These are phyloP conservation scores for Saturnia japonica DNA, from an alignment of 2,888 invertebrate genomes.

Conservation along the genomic window DNA sequence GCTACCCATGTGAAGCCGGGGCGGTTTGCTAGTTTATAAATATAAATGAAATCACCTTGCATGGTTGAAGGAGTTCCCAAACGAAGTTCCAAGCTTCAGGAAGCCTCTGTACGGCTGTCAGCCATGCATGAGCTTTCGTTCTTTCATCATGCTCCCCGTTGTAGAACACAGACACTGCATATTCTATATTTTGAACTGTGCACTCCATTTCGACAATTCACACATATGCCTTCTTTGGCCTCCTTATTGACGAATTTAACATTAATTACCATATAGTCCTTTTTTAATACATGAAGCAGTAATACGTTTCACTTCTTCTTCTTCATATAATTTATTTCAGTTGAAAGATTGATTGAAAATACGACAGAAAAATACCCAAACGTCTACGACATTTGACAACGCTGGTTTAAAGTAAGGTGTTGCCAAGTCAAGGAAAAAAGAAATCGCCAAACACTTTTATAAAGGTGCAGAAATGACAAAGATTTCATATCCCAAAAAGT, in stretches of 20 bases:
- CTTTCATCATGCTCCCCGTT: conserved; percentile 83
- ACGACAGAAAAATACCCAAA: not conserved
- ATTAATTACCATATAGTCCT: conserved; percentile 3
- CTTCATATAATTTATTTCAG: too few species aligned
- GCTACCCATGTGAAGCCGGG: too few species aligned
- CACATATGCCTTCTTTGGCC: not conserved
- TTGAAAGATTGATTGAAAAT: too few species aligned
- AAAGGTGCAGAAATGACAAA: too few species aligned
- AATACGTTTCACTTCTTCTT: not conserved
- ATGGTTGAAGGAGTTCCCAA: conserved; percentile 92
- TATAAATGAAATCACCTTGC: conserved; percentile 83
- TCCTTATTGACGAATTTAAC: not conserved
- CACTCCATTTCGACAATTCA: conserved; percentile 78
- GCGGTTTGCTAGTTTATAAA: too few species aligned
- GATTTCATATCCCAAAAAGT: too few species aligned
- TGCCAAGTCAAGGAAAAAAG: too few species aligned
- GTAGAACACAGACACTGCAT: conserved; percentile 86
- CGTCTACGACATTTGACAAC: too few species aligned
- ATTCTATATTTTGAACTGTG: conserved; percentile 84
- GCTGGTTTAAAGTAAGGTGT: too few species aligned
- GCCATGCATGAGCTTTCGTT: conserved; percentile 91
- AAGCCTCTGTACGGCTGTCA: conserved; percentile 91
- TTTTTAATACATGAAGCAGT: not conserved
- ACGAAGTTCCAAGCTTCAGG: conserved; percentile 96
- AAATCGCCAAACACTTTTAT: too few species aligned